These are phyloP conservation scores for Myotis myotis DNA, from an alignment of 2,797 vertebrate species.

Conservation along the genomic window DNA sequence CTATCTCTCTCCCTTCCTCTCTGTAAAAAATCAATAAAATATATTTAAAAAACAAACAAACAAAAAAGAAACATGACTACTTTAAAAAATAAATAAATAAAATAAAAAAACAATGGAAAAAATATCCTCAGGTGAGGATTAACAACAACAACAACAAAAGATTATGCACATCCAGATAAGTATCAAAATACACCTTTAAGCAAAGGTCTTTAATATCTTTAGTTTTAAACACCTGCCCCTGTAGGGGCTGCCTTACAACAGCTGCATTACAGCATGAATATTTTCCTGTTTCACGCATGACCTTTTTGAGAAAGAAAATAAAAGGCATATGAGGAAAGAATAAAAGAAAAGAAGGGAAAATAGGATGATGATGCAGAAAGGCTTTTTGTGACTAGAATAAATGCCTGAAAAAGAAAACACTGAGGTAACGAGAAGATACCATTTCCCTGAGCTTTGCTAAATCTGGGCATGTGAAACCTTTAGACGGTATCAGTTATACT, in stretches of 20 bases:
- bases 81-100: too few species aligned
- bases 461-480: background rate
- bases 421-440: background rate
- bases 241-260: background rate
- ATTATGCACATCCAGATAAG: background rate
- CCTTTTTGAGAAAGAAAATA: background rate
- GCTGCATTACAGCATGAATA: background rate
- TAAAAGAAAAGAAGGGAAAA: background rate
- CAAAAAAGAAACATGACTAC: too few species aligned
- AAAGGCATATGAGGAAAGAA: background rate
- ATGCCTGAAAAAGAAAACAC: slow-evolving; percentile 29
- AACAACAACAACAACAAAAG: background rate
- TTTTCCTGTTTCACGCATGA: background rate
- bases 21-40: too few species aligned
- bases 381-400: slow-evolving; percentile 33
- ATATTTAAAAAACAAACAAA: too few species aligned
- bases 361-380: background rate
- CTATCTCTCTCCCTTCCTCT: too few species aligned
- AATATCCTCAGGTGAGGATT: too few species aligned
- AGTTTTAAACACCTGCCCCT: background rate
- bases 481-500: background rate
- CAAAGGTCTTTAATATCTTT: background rate
- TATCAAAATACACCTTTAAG: background rate
- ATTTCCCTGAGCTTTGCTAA: slow-evolving; percentile 37
- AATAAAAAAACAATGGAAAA: too few species aligned